Percentiles rank a stretch among this genome's conserved stretches.
Conservation (phyloP, 2,113 vertebrate species). For the Cettia cetti region DNA sequence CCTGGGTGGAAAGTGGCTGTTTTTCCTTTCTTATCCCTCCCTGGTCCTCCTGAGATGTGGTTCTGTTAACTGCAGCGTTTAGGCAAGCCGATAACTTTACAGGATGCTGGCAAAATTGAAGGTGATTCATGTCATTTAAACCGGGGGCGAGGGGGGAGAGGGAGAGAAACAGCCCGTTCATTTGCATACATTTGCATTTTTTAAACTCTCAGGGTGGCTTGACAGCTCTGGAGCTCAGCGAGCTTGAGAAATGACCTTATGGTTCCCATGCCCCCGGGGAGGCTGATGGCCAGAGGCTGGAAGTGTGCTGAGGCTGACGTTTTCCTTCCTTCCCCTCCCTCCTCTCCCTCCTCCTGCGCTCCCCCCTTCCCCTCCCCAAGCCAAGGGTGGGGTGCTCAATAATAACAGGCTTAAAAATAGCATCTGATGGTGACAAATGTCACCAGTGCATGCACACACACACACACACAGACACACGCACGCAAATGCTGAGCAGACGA, state of each 20-base stretch:
- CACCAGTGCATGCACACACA: neutral
- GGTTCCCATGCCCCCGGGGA: slow-evolving; percentile 26
- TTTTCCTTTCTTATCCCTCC: neutral
- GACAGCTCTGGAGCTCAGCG: neutral
- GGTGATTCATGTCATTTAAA: slow-evolving; percentile 41
- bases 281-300: neutral
- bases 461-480: neutral
- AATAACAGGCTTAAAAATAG: slow-evolving; percentile 44
- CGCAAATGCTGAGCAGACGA: neutral
- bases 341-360: neutral
- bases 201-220: neutral
- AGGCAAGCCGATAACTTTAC: neutral
- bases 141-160: neutral
- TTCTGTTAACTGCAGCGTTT: neutral
- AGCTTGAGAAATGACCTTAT: slow-evolving; percentile 55
- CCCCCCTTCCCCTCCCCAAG: neutral
- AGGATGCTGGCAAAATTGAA: slow-evolving; percentile 21
- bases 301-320: neutral
- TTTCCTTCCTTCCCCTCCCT: neutral
- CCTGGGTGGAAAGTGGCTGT: neutral
- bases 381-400: slow-evolving; percentile 17
- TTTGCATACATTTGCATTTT: slow-evolving; percentile 32
- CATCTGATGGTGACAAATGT: neutral
- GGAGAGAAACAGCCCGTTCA: neutral
- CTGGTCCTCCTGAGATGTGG: neutral